Percentiles rank a stretch among this genome's conserved stretches.
These are phyloP conservation scores for cattle (Bos taurus) DNA, from an alignment of 2,113 vertebrate genomes.

Conservation along the genomic window ARS-UCD2.0 NC_037334.1:52029001-52029500, in stretches of 20 bases:
- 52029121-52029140: neutral
- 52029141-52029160: neutral
- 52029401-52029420: neutral
- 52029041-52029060: neutral
- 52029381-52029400: neutral
- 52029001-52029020: neutral
- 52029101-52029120: slow-evolving; percentile 11
- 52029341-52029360: neutral
- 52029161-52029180: neutral
- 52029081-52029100: neutral
- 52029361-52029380: neutral
- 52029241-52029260: neutral
- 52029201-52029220: neutral
- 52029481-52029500: neutral
- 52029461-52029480: neutral
- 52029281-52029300: neutral
- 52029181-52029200: neutral
- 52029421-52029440: neutral
- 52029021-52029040: neutral
- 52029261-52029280: neutral
- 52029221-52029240: neutral
- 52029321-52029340: neutral
- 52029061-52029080: neutral
- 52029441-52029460: neutral
- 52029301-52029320: neutral